Conservation (phyloP, 2,113 vertebrate genomes). For the Asarcornis scutulata region DNA sequence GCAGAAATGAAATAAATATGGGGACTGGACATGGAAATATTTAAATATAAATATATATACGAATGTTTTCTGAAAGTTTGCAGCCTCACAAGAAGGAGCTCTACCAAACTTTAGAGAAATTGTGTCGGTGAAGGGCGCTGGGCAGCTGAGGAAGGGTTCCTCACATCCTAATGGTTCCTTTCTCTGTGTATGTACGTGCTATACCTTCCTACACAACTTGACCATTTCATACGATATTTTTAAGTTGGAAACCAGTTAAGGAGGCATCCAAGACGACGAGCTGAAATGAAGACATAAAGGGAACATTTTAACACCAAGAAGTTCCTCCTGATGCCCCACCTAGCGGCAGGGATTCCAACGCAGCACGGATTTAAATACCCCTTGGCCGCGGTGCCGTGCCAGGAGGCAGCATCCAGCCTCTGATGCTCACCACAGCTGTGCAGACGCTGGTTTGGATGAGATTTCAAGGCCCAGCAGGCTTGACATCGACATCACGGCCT, state of each 20-base stretch:
- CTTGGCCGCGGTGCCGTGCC: not conserved
- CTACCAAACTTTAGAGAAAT: not conserved
- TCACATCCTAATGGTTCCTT: not conserved
- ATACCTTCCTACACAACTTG: not conserved
- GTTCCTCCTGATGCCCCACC: not conserved
- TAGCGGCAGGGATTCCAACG: not conserved
- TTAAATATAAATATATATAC: not conserved
- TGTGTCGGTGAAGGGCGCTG: fast-evolving
- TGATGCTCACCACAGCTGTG: not conserved
- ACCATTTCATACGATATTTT: not conserved
- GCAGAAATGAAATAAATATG: not conserved
- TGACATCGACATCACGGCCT: not conserved
- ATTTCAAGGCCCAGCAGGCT: not conserved
- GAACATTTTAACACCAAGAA: not conserved
- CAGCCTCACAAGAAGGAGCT: not conserved
- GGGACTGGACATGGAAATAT: not conserved
- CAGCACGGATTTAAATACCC: not conserved
- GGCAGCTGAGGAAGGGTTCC: not conserved
- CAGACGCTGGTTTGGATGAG: not conserved
- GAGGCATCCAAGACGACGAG: not conserved
- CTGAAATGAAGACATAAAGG: not conserved
- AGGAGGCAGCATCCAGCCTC: not conserved
- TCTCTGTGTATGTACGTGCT: not conserved
- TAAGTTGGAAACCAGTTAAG: not conserved
- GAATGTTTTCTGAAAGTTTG: not conserved